Conservation (phyloP, 2,797 vertebrate species). For the Enteromius thamalakanensis region DNA sequence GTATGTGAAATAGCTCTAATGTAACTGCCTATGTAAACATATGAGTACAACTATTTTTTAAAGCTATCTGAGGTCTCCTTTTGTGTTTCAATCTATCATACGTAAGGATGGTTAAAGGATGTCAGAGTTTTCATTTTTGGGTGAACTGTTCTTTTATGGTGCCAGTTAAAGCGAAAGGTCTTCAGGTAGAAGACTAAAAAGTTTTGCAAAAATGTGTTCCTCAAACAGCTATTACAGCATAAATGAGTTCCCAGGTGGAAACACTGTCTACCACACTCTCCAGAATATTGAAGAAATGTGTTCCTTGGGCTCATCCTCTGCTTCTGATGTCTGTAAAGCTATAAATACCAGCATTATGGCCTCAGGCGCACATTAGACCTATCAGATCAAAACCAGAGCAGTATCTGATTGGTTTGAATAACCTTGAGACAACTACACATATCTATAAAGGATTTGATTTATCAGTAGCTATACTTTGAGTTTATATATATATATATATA, state of each 20-base stretch:
- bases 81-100: neutral
- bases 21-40: too few relatives aligned
- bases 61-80: neutral
- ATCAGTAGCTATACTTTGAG: neutral
- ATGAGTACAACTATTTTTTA: neutral
- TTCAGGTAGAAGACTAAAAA: neutral
- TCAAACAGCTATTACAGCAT: neutral
- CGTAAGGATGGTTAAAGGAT: neutral
- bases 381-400: neutral
- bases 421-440: neutral
- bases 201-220: neutral
- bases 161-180: neutral
- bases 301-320: slow-evolving; percentile 21
- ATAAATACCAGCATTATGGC: slow-evolving; percentile 30
- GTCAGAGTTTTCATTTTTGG: neutral
- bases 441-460: slow-evolving; percentile 1
- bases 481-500: neutral
- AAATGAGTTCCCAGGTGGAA: neutral
- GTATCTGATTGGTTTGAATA: slow-evolving; percentile 13
- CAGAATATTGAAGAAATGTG: slow-evolving; percentile 21
- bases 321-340: slow-evolving; percentile 15
- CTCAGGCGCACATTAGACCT: slow-evolving; percentile 3
- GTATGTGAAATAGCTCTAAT: too few relatives aligned
- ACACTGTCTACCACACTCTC: slow-evolving; percentile 6
- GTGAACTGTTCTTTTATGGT: neutral